Conservation (phyloP, 2,797 vertebrate species). For the Enteromius trimaculatus region DNA sequence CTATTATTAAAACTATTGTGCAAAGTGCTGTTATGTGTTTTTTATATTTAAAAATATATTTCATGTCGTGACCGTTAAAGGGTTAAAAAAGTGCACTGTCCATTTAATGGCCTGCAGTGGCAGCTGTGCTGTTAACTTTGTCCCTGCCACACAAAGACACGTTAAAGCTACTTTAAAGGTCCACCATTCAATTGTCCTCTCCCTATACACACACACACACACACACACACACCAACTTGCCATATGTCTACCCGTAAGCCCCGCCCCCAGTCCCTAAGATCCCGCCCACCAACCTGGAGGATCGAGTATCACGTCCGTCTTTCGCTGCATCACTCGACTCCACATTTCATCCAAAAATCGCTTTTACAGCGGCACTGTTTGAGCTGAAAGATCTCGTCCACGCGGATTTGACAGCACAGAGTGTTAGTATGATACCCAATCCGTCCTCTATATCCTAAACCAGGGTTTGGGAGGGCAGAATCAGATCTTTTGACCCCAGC, state of each 20-base stretch:
- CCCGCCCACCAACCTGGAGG: conserved; percentile 77
- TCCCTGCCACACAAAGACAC: conserved; percentile 59
- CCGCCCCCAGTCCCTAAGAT: conserved; percentile 65
- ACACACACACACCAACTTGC: conserved; percentile 54
- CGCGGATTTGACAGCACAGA: conserved; percentile 31
- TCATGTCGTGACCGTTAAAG: not conserved
- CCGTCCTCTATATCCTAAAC: conserved; percentile 51
- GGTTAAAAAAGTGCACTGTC: conserved; percentile 31
- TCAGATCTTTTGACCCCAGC: conserved; percentile 58
- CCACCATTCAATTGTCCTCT: conserved; percentile 60
- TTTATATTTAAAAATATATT: conserved; percentile 8
- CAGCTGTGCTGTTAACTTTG: conserved; percentile 60
- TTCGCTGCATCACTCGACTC: conserved; percentile 59
- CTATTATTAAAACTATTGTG: not conserved
- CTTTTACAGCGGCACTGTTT: conserved; percentile 5
- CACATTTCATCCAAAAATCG: conserved; percentile 44
- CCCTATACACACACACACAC: conserved; percentile 52
- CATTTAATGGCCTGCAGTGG: conserved; percentile 32
- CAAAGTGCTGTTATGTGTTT: not conserved
- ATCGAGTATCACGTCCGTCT: conserved; percentile 75
- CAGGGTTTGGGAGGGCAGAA: conserved; percentile 54
- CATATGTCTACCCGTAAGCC: conserved; percentile 60
- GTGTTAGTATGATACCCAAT: conserved; percentile 45
- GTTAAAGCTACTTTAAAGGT: conserved; percentile 55
- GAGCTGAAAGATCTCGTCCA: not conserved